These are phyloP conservation scores for Aleiodes sp. DNA, from an alignment of 1,140 invertebrate species.

Conservation along the genomic window DNA sequence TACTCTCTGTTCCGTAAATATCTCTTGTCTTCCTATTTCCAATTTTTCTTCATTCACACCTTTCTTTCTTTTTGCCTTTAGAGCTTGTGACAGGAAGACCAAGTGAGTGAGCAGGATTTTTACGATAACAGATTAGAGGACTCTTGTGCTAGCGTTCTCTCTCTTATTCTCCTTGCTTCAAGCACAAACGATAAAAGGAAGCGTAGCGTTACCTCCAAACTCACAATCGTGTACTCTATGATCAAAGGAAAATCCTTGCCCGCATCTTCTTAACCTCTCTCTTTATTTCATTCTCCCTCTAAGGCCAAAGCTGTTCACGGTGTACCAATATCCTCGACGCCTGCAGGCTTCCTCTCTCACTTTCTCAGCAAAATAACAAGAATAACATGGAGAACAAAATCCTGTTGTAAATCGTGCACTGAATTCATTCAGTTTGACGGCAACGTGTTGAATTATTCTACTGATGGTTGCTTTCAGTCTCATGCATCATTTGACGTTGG, in stretches of 20 bases:
- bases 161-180: slow-evolving; percentile 9
- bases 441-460: neutral
- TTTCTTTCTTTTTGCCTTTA: slow-evolving; percentile 34
- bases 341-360: neutral
- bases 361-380: no score
- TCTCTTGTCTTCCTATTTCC: neutral
- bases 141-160: slow-evolving; percentile 16
- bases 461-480: no score
- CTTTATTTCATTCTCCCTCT: neutral
- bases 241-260: slow-evolving; percentile 34
- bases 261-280: slow-evolving; percentile 11
- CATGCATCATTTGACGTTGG: no score
- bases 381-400: no score
- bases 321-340: neutral
- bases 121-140: slow-evolving; percentile 51
- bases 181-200: slow-evolving; percentile 36
- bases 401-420: neutral
- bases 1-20: neutral
- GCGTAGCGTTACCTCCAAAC: slow-evolving; percentile 34
- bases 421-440: neutral
- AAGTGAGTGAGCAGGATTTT: slow-evolving; percentile 50
- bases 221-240: slow-evolving; percentile 3
- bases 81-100: slow-evolving; percentile 40
- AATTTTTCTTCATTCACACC: neutral
- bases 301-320: neutral